Conservation (phyloP, 2,113 vertebrate species). For the Entomyzon cyanotis region DNA sequence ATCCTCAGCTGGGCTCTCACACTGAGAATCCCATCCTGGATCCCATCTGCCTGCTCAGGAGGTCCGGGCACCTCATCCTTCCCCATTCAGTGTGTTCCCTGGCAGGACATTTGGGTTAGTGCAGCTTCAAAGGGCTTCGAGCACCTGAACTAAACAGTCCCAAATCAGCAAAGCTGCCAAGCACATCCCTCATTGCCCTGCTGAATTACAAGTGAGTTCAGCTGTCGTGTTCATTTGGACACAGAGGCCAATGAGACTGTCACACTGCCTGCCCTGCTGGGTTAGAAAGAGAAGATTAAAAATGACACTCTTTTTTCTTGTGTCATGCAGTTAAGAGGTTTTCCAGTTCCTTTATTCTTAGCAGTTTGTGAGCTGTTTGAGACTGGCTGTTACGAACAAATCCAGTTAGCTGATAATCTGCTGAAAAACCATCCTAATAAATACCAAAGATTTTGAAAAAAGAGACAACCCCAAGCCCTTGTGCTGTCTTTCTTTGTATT, state of each 20-base stretch:
- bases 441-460: background rate
- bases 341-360: background rate
- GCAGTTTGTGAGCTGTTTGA: background rate
- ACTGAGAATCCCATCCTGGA: background rate
- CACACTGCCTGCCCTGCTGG: background rate
- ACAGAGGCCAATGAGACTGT: background rate
- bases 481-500: background rate
- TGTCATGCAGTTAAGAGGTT: background rate
- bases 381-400: background rate
- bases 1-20: rapidly evolving
- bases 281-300: background rate
- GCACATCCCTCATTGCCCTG: background rate
- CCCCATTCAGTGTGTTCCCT: background rate
- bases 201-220: background rate
- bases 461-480: background rate
- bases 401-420: background rate
- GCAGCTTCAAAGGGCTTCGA: background rate
- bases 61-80: background rate
- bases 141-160: background rate
- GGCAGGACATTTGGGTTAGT: background rate
- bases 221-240: background rate
- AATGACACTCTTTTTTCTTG: background rate
- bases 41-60: no score
- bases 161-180: background rate
- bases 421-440: background rate